A percentile compares a stretch with the other conserved stretches of the same genome.
Conservation (phyloP, 2,888 invertebrate genomes). For the Ethmia dodecea region DNA sequence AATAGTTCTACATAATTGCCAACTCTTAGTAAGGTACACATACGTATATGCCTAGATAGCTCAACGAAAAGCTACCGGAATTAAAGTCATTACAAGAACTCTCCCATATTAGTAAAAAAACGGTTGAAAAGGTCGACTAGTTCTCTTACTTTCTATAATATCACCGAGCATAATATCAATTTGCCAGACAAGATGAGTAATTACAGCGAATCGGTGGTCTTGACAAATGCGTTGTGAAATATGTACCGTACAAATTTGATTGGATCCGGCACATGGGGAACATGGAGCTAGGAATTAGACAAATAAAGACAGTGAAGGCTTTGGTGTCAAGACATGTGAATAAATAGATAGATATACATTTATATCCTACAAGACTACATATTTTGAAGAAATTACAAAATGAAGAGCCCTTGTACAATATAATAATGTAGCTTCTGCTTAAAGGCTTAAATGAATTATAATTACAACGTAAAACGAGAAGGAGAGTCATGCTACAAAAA, state of each 20-base stretch:
- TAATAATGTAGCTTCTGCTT: too few species aligned
- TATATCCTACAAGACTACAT: too few species aligned
- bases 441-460: background rate
- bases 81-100: background rate
- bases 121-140: background rate
- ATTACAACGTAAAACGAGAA: too few species aligned
- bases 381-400: too few species aligned
- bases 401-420: background rate
- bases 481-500: too few species aligned
- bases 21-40: too few species aligned
- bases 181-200: slow-evolving; percentile 62
- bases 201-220: slow-evolving; percentile 55
- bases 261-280: slow-evolving; percentile 34
- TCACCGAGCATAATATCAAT: slow-evolving; percentile 49
- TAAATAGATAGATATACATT: too few species aligned
- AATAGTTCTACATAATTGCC: too few species aligned
- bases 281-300: slow-evolving; percentile 2
- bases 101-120: too few species aligned
- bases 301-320: background rate
- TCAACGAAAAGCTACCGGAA: background rate
- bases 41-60: too few species aligned
- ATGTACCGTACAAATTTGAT: slow-evolving; percentile 64
- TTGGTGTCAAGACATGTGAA: too few species aligned
- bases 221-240: slow-evolving; percentile 70
- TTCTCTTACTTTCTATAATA: slow-evolving; percentile 8